Base-by-base conservation (phyloP, 2,888 invertebrate genomes). In the Conchocele bisecta region DNA sequence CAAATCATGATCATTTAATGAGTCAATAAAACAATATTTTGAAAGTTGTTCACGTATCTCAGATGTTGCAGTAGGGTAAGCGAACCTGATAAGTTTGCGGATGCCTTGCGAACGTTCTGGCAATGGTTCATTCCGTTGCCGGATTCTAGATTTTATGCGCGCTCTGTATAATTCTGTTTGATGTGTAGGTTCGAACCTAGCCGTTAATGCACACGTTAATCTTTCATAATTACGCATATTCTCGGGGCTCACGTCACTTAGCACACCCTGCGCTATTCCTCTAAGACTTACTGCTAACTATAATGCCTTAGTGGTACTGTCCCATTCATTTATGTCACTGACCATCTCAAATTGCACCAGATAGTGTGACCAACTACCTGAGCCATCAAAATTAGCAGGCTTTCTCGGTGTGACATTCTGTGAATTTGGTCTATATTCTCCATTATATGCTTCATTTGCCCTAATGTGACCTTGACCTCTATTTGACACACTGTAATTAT, bases 11-110 rank as follows among this genome's bases (percentile, higher is more conserved):
- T 48, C 48, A 48, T 48, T 48, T 11, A 48, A n/a, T 22, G 48
- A 15, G 48, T 48, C 48, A 22, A 48, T 48, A 22, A 48, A 48
- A 11, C 22, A 48, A 22, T 48, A 24, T 22, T 26, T 48, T 9
- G 48, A 22, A 15, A 48, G 22, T 29, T 48, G 48, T 48, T 48
- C 48, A n/a, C 48, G 7, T 9, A 48, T 29, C 28, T 48, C 22
- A 13, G 11, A 20, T 22, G 48, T 22, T 9, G 48, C 48, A 9
- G 48, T 17, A 26, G 48, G 48, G 28, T 48, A 48, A 9, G 48
- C 48, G 7, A 2, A n/a, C 28, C 2, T 48, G 9, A 48, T n/a
- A 7, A 48, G 24, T 42, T 42, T 42, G 6, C 42, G 6, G 7
- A 42, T n/a, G n/a, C 22, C 42, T 15, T 42, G 42, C 7, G 42